phyloP scores from a whole-genome alignment of 2,797 vertebrate genomes.

The Glossophaga mutica region DNA sequence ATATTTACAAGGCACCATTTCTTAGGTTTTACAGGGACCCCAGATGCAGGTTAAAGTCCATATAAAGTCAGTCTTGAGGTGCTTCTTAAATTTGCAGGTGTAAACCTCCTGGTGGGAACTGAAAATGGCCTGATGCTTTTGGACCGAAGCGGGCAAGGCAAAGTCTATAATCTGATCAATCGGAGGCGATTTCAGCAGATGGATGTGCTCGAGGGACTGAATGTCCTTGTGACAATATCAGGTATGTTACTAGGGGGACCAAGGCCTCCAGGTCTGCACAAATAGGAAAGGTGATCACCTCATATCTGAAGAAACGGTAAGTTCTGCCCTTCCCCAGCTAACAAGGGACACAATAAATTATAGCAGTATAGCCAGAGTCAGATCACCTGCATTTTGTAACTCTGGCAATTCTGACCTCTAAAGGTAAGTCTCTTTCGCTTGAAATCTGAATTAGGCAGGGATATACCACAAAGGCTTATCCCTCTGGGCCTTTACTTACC shows the following conservation, averaged over 20 bases:
- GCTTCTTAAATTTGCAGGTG: conserved; percentile 83
- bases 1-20: not conserved
- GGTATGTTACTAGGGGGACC: conserved; percentile 77
- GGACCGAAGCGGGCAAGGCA: conserved; percentile 97
- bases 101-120: conserved; percentile 97
- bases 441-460: not conserved
- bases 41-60: not conserved
- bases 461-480: not conserved
- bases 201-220: conserved; percentile 98
- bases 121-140: conserved; percentile 98
- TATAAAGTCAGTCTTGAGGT: not conserved
- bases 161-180: conserved; percentile 98
- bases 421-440: not conserved
- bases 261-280: not conserved
- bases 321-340: not conserved
- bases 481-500: not conserved
- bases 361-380: not conserved
- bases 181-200: conserved; percentile 98
- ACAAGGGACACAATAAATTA: not conserved
- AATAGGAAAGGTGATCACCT: not conserved
- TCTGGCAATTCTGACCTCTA: not conserved
- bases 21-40: not conserved
- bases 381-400: not conserved
- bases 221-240: conserved; percentile 98
- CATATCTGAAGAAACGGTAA: not conserved